Conservation (phyloP, 2,888 invertebrate genomes). For the Heterodera filipjevi region DNA sequence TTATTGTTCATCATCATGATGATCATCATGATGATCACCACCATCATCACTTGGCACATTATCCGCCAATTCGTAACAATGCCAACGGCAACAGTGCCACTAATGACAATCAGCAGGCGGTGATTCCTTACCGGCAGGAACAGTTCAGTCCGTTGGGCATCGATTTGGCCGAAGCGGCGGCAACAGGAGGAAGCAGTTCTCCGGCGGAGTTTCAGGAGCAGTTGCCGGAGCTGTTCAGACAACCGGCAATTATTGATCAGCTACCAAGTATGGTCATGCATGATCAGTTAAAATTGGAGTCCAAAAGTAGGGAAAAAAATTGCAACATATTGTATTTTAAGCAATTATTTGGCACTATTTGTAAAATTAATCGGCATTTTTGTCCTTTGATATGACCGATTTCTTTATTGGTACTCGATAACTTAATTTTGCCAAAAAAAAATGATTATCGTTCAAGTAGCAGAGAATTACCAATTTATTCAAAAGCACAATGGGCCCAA, state of each 20-base stretch:
- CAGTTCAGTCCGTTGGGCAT: not conserved
- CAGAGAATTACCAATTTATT: too few species aligned
- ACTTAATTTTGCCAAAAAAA: too few species aligned
- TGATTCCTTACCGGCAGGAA: not conserved
- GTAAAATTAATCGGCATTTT: too few species aligned
- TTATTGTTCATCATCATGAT: not conserved
- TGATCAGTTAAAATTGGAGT: not conserved
- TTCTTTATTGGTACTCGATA: too few species aligned
- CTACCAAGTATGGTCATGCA: not conserved
- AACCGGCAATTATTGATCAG: not conserved
- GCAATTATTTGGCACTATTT: too few species aligned
- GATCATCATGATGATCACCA: not conserved
- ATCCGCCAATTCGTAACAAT: not conserved
- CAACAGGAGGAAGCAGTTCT: not conserved
- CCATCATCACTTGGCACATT: not conserved
- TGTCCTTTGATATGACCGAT: too few species aligned
- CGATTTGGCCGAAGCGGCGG: not conserved
- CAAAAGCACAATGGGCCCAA: too few species aligned
- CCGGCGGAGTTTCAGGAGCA: constrained; percentile 18
- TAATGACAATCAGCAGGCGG: not conserved
- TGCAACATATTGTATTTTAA: too few species aligned
- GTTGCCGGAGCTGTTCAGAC: constrained; percentile 17
- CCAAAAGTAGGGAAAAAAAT: not conserved
- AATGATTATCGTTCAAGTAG: too few species aligned
- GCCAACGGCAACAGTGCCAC: not conserved